Percentiles rank a stretch among this genome's conserved stretches.
Conservation (phyloP, 2,888 invertebrate species). For the Acanthoscelides obtectus region DNA sequence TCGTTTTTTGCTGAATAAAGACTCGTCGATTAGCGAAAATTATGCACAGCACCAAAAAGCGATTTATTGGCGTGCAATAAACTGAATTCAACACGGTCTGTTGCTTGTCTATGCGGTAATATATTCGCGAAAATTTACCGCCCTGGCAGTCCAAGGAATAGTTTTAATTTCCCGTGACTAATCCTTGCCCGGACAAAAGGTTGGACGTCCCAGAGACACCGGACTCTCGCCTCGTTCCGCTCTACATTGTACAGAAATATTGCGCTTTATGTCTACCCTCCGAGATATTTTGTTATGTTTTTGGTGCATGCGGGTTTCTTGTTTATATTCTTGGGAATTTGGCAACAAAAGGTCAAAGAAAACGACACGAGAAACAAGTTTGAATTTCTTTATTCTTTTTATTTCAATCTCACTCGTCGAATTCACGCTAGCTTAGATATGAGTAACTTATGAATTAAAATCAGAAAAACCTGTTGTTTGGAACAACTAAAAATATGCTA, state of each 20-base stretch:
- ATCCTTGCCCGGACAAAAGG: constrained; percentile 19
- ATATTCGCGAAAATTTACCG: constrained; percentile 32
- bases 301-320: background rate
- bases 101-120: constrained; percentile 30
- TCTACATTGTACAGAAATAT: background rate
- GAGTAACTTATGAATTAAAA: too few species aligned
- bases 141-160: constrained; percentile 31
- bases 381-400: too few species aligned
- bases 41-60: constrained; percentile 11
- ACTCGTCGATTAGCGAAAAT: constrained; percentile 2
- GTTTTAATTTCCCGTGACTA: constrained; percentile 33
- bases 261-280: background rate
- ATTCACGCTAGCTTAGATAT: too few species aligned
- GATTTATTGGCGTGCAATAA: constrained; percentile 26
- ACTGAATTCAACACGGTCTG: constrained; percentile 32
- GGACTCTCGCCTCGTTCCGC: background rate
- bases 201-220: background rate
- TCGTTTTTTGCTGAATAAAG: background rate
- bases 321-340: background rate
- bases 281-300: background rate
- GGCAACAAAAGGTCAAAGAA: background rate
- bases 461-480: too few species aligned
- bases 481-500: too few species aligned
- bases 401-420: too few species aligned
- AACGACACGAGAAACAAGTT: too few species aligned